These are phyloP conservation scores for Trypoxylon attenuatum DNA, from an alignment of 2,888 invertebrate species.

Conservation along the genomic window DNA sequence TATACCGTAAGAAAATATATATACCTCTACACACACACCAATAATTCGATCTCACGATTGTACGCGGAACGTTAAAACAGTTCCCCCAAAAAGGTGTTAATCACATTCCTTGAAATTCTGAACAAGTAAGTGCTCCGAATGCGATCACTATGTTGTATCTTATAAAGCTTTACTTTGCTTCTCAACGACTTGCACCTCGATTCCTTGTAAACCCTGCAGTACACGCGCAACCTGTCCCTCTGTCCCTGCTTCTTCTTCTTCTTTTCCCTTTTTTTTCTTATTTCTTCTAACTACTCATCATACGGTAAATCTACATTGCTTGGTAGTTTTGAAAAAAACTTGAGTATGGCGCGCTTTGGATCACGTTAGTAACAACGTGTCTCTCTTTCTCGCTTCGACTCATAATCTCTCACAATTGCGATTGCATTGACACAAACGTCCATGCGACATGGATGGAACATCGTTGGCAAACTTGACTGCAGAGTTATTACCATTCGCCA, in stretches of 20 bases:
- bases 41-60: conserved; percentile 55
- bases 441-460: too few species aligned
- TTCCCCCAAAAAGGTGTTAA: conserved; percentile 32
- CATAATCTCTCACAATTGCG: too few species aligned
- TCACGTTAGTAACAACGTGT: neutral
- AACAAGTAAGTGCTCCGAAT: conserved; percentile 18
- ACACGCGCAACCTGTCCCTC: too few species aligned
- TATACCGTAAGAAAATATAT: conserved; percentile 58
- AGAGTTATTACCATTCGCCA: conserved; percentile 44
- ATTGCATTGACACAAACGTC: too few species aligned
- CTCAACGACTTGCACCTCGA: conserved; percentile 46
- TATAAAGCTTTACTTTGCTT: conserved; percentile 44
- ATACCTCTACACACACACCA: conserved; percentile 59
- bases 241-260: neutral
- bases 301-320: too few species aligned
- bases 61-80: conserved; percentile 43
- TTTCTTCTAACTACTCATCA: too few species aligned
- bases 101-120: conserved; percentile 5
- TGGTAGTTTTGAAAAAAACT: conserved; percentile 11
- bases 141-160: conserved; percentile 7
- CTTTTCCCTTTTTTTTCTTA: too few species aligned
- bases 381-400: too few species aligned
- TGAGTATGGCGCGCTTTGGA: conserved; percentile 5
- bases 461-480: conserved; percentile 33
- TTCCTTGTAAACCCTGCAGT: conserved; percentile 54